Conservation (phyloP, 1,140 invertebrate genomes). For the Maniola jurtina region DNA sequence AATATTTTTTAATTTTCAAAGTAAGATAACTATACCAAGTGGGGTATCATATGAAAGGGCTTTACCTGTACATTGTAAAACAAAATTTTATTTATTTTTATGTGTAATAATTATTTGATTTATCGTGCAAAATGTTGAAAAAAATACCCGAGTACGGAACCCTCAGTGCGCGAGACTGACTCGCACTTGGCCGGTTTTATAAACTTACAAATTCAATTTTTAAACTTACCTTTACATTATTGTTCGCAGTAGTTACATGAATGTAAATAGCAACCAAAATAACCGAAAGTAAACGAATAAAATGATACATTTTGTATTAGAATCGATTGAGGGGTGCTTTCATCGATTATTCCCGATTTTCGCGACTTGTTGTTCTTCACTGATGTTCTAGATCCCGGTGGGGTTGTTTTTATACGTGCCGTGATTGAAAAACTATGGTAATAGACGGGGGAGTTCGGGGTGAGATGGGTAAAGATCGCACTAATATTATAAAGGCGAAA, state of each 20-base stretch:
- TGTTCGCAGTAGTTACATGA: conserved; percentile 19
- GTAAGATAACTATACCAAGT: too few species aligned
- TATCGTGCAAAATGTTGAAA: too few species aligned
- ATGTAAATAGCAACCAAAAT: conserved; percentile 23
- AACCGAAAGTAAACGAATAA: conserved; percentile 23
- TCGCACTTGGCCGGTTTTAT: too few species aligned
- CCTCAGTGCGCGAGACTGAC: too few species aligned
- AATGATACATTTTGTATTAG: conserved; percentile 21
- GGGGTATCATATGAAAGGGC: too few species aligned
- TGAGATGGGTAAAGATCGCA: conserved; percentile 12
- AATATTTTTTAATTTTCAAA: too few species aligned
- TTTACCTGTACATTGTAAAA: too few species aligned
- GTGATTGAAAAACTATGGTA: conserved; percentile 50
- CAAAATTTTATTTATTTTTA: too few species aligned
- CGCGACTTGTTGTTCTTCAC: conserved; percentile 1
- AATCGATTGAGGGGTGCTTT: background rate
- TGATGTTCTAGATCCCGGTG: conserved; percentile 8
- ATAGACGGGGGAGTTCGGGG: conserved; percentile 40
- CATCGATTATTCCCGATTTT: background rate
- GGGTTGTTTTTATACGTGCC: conserved; percentile 36
- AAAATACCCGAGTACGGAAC: too few species aligned
- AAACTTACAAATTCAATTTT: background rate
- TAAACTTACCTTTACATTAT: conserved; percentile 32
- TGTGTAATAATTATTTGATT: too few species aligned
- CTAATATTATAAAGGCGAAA: too few species aligned